These are phyloP conservation scores for Bicyclus anynana DNA, from an alignment of 1,140 invertebrate species.

Conservation along the genomic window DNA sequence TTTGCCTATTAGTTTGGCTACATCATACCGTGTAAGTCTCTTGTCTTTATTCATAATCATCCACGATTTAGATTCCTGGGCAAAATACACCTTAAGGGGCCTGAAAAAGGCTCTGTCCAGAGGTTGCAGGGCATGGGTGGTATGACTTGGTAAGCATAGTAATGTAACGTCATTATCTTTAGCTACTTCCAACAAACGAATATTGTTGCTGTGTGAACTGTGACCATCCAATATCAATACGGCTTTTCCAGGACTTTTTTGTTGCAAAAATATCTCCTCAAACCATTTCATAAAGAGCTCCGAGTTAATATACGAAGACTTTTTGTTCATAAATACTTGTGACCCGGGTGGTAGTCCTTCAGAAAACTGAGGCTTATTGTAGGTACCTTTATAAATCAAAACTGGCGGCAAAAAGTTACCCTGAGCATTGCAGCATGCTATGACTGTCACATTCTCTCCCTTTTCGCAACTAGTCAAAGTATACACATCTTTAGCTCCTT, in stretches of 20 bases:
- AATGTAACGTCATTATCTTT: slow-evolving; percentile 47
- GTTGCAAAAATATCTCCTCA: neutral
- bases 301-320: slow-evolving; percentile 51
- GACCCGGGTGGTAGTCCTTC: slow-evolving; percentile 46
- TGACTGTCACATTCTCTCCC: neutral
- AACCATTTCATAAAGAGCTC: slow-evolving; percentile 38
- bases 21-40: too few species aligned
- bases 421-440: neutral
- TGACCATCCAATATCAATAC: slow-evolving; percentile 59
- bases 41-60: slow-evolving; percentile 30
- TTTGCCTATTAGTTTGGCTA: too few species aligned
- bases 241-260: slow-evolving; percentile 14
- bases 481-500: neutral
- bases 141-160: slow-evolving; percentile 50
- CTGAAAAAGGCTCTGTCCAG: slow-evolving; percentile 45
- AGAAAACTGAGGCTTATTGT: slow-evolving; percentile 48
- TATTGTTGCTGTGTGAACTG: slow-evolving; percentile 36
- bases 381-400: slow-evolving; percentile 40
- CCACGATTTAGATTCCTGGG: slow-evolving; percentile 29
- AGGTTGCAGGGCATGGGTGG: slow-evolving; percentile 33
- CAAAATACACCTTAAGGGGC: slow-evolving; percentile 30
- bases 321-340: slow-evolving; percentile 46
- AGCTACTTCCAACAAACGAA: slow-evolving; percentile 44
- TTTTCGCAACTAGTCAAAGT: neutral
- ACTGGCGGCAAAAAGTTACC: neutral